phyloP scores from a whole-genome alignment of 2,797 vertebrate species.

The Scolopax bukidnonensis region DNA sequence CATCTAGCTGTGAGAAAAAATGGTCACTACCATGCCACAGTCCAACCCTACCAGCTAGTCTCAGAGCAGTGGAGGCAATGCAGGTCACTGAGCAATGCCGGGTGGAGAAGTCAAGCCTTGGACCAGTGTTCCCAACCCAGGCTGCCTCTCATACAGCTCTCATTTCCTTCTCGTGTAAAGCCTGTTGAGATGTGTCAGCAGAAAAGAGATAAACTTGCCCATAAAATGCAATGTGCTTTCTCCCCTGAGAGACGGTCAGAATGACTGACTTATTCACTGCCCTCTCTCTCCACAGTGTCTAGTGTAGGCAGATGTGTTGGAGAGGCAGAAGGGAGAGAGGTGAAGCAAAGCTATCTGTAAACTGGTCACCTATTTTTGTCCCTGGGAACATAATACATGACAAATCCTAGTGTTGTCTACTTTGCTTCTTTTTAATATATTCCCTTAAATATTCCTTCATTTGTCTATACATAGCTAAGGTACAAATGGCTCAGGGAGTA shows the following conservation, averaged over 20 bases:
- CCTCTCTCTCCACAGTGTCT: too few species aligned
- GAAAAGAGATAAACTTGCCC: rapidly evolving
- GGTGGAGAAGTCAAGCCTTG: neutral
- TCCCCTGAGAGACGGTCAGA: neutral
- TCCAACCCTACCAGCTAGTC: neutral
- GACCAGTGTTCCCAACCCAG: neutral
- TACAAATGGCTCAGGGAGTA: neutral
- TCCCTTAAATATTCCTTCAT: neutral
- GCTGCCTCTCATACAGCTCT: neutral
- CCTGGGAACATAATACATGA: neutral
- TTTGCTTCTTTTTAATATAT: neutral
- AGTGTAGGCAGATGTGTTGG: rapidly evolving
- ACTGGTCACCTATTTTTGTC: neutral
- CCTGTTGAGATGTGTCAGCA: neutral
- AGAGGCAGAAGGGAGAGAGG: neutral
- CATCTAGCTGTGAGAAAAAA: neutral
- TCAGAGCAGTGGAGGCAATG: neutral
- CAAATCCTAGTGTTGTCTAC: neutral
- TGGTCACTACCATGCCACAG: rapidly evolving
- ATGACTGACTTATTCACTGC: neutral
- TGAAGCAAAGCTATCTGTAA: neutral
- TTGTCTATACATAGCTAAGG: neutral
- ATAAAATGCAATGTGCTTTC: rapidly evolving
- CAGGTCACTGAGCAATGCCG: neutral
- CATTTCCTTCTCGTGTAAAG: neutral